phyloP scores from a whole-genome alignment of 2,797 vertebrate genomes.

The Spondyliosoma cantharus region DNA sequence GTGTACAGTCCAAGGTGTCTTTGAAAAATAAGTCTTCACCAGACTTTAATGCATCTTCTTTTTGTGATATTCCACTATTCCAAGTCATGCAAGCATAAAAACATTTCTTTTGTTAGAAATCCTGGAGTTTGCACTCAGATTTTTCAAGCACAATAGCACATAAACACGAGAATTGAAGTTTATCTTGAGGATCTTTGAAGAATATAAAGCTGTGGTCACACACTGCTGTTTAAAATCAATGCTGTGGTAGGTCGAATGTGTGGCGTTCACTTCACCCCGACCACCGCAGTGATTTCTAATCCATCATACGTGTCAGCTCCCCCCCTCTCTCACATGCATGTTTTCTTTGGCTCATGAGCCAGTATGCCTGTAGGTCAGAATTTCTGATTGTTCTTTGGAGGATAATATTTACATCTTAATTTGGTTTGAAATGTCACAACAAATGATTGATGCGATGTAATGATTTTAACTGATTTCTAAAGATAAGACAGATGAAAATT shows the following conservation, averaged over 20 bases:
- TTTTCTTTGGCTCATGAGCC: slow-evolving; percentile 9
- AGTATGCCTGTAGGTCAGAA: background rate
- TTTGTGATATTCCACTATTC: no score
- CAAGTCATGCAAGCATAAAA: no score
- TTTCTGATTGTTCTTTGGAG: slow-evolving; percentile 3
- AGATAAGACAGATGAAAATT: background rate
- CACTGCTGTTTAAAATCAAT: slow-evolving; percentile 35
- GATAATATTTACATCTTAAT: slow-evolving; percentile 3
- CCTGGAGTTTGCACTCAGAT: background rate
- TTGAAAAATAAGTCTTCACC: background rate
- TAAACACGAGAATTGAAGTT: background rate
- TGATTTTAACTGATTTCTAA: background rate
- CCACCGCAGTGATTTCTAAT: slow-evolving; percentile 28
- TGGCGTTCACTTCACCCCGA: background rate
- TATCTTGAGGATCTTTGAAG: background rate
- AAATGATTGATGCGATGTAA: background rate
- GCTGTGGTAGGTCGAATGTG: background rate
- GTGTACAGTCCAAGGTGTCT: no score
- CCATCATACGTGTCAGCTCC: slow-evolving; percentile 40
- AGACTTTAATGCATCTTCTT: background rate
- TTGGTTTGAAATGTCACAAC: slow-evolving; percentile 4
- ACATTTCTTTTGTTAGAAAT: background rate
- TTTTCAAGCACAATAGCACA: background rate
- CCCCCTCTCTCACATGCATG: background rate
- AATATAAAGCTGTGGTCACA: slow-evolving; percentile 17